phyloP scores from a whole-genome alignment of 2,888 invertebrate genomes.

The Pseudococcus longispinus region DNA sequence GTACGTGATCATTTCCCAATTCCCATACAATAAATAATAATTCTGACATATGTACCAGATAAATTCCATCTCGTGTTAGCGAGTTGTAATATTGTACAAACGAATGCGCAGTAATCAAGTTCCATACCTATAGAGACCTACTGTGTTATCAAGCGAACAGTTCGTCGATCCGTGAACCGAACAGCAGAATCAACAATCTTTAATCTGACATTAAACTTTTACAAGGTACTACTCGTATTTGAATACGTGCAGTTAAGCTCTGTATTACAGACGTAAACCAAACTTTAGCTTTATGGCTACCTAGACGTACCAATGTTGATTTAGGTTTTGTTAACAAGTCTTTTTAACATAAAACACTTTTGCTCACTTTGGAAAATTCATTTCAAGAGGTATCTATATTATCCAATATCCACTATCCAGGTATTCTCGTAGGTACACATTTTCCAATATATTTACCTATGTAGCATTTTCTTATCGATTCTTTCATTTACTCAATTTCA shows the following conservation, averaged over 20 bases:
- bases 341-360: background rate
- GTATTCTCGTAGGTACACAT: too few species aligned
- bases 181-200: slow-evolving; percentile 8
- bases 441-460: background rate
- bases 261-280: background rate
- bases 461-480: background rate
- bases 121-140: background rate
- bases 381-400: background rate
- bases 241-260: background rate
- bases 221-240: background rate
- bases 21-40: background rate
- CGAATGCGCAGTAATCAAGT: background rate
- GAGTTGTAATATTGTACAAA: background rate
- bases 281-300: background rate
- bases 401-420: too few species aligned
- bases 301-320: background rate
- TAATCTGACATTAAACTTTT: slow-evolving; percentile 1
- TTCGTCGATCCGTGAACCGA: background rate
- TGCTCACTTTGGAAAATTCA: background rate
- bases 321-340: background rate
- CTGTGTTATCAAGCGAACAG: background rate
- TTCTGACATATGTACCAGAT: background rate
- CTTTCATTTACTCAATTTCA: background rate
- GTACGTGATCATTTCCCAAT: background rate
- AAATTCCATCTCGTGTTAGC: background rate